Evolutionary conservation across 2,113 vertebrate genomes (phyloP).

Genomic region (Catharus bicknelli): DNA sequence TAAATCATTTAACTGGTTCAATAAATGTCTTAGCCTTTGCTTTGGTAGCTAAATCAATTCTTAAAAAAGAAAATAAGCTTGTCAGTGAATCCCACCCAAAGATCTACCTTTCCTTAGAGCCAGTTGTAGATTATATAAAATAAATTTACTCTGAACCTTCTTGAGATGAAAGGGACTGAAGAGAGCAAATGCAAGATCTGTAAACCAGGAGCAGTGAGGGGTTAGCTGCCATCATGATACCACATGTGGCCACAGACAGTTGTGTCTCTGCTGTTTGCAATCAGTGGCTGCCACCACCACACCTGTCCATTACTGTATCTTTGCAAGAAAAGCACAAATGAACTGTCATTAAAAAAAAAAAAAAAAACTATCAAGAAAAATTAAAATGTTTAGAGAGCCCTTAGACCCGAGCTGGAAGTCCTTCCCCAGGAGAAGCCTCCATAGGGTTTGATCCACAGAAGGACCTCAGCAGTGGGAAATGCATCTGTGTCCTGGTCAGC

Average conservation of each 20-base stretch:
- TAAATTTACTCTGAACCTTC: conserved; percentile 20
- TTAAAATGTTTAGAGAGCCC: background rate
- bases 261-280: background rate
- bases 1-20: conserved; percentile 41
- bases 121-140: conserved; percentile 13
- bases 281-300: background rate
- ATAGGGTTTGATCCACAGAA: background rate
- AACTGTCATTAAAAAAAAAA: background rate
- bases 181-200: background rate
- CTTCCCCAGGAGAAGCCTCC: background rate
- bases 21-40: conserved; percentile 30
- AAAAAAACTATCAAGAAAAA: background rate
- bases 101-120: background rate
- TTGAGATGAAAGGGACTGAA: background rate
- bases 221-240: background rate
- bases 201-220: background rate
- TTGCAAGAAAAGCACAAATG: background rate
- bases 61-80: conserved; percentile 31
- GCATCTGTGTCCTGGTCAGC: background rate
- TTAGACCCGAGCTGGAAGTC: background rate
- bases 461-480: background rate
- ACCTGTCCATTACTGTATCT: background rate
- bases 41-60: conserved; percentile 64
- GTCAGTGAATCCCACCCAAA: conserved; percentile 8
- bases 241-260: background rate